These are phyloP conservation scores for Nematolebias whitei DNA, from an alignment of 2,113 vertebrate species.

Conservation along the genomic window DNA sequence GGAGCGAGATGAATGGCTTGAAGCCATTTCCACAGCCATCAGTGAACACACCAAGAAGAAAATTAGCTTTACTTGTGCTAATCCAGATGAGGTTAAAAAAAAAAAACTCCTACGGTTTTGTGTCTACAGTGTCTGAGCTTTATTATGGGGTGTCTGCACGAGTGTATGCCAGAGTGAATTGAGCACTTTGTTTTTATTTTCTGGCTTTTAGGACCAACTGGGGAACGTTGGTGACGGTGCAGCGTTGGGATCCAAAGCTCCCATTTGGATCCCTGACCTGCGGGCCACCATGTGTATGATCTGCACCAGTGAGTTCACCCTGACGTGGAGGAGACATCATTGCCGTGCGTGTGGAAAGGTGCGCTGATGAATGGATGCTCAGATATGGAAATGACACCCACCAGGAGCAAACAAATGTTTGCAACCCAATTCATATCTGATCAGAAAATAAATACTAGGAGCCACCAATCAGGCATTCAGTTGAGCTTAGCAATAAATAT, in stretches of 20 bases:
- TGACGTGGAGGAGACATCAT: constrained; percentile 96
- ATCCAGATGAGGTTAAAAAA: constrained; percentile 81
- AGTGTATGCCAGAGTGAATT: neutral
- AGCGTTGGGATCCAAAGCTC: constrained; percentile 91
- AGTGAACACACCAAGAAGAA: constrained; percentile 91
- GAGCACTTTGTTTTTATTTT: neutral
- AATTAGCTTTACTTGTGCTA: constrained; percentile 89
- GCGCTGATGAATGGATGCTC: neutral
- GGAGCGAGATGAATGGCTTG: constrained; percentile 95
- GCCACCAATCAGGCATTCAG: no score
- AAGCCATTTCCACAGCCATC: constrained; percentile 91
- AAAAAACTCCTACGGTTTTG: neutral
- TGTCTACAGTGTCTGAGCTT: neutral
- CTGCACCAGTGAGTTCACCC: constrained; percentile 94
- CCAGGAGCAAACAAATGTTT: neutral
- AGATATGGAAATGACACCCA: neutral
- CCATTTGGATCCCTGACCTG: constrained; percentile 96
- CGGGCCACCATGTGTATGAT: constrained; percentile 98
- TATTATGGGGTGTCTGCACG: neutral
- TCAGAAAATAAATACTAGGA: no score
- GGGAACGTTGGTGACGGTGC: constrained; percentile 75
- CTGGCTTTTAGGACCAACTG: constrained; percentile 61
- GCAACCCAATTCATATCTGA: neutral
- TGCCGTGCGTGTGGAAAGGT: constrained; percentile 98
- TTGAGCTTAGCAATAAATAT: no score